Conservation (phyloP, 2,888 invertebrate species). For the Leptinotarsa rubiginosa region DNA sequence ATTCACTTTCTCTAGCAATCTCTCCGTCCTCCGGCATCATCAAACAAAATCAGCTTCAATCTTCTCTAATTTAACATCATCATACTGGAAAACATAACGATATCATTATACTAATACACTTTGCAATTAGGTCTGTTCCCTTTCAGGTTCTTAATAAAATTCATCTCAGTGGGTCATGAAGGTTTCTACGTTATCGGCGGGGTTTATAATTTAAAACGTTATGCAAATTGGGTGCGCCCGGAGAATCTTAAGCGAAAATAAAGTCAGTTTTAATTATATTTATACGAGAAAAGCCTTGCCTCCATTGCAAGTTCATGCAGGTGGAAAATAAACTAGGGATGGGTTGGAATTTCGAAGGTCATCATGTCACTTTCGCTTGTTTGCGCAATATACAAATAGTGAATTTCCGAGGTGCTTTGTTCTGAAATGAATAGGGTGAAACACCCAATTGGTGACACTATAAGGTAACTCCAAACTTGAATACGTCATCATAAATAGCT, state of each 20-base stretch:
- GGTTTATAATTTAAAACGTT: slow-evolving; percentile 47
- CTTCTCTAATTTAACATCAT: slow-evolving; percentile 15
- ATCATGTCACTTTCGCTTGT: background rate
- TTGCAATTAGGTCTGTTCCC: slow-evolving; percentile 31
- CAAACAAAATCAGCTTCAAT: slow-evolving; percentile 15
- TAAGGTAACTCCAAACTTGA: background rate
- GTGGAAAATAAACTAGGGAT: background rate
- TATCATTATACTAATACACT: slow-evolving; percentile 26
- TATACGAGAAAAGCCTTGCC: slow-evolving; percentile 20
- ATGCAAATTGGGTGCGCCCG: slow-evolving; percentile 51
- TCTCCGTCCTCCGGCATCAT: slow-evolving; percentile 2
- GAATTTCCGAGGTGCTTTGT: no score
- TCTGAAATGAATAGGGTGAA: background rate
- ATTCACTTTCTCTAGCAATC: slow-evolving; percentile 1
- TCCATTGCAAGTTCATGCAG: background rate
- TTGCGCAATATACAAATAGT: no score
- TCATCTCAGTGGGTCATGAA: slow-evolving; percentile 43
- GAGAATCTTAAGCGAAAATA: slow-evolving; percentile 58
- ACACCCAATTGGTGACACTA: background rate
- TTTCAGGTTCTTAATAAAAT: slow-evolving; percentile 38
- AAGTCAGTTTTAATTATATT: slow-evolving; percentile 59
- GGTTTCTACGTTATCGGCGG: slow-evolving; percentile 42
- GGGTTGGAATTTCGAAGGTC: background rate
- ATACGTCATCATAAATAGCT: background rate
- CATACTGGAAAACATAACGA: slow-evolving; percentile 27